These are phyloP conservation scores for Hiodon tergisus DNA, from an alignment of 2,113 vertebrate genomes.

Conservation along the genomic window DNA sequence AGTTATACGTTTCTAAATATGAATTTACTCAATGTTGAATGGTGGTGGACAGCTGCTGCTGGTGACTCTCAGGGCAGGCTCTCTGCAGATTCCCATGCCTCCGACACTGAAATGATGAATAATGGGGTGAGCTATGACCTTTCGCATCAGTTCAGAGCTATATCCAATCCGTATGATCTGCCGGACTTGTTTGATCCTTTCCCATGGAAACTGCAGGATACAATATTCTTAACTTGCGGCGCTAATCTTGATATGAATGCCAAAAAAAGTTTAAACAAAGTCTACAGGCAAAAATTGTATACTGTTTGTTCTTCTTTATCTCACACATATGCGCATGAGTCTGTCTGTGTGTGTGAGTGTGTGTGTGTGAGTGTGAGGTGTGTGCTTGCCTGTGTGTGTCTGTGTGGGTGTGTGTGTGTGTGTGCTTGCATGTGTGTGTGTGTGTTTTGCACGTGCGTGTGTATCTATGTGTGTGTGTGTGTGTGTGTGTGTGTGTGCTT, in stretches of 20 bases:
- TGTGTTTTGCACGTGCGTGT: no score
- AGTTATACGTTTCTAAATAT: neutral
- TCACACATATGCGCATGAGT: neutral
- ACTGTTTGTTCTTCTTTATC: no score
- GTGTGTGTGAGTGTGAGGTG: no score
- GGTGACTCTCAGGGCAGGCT: neutral
- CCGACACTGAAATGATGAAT: slow-evolving; percentile 41
- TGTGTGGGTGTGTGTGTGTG: no score
- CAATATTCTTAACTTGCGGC: slow-evolving; percentile 16
- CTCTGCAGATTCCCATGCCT: slow-evolving; percentile 32
- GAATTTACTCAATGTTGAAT: neutral
- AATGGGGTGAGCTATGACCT: slow-evolving; percentile 51
- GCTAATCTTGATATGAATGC: slow-evolving; percentile 34
- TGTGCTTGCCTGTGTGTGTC: no score
- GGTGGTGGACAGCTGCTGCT: neutral
- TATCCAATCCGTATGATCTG: slow-evolving; percentile 43
- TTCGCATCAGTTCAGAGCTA: slow-evolving; percentile 44
- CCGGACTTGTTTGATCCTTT: slow-evolving; percentile 45
- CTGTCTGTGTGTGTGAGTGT: neutral
- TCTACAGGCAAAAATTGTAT: neutral
- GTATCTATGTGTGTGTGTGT: no score
- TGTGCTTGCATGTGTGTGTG: no score
- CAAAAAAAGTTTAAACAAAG: neutral
- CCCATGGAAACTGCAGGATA: slow-evolving; percentile 26
- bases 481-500: no score